phyloP scores from a whole-genome alignment of 1,140 invertebrate genomes.

The Drosophila kanapiae region DNA sequence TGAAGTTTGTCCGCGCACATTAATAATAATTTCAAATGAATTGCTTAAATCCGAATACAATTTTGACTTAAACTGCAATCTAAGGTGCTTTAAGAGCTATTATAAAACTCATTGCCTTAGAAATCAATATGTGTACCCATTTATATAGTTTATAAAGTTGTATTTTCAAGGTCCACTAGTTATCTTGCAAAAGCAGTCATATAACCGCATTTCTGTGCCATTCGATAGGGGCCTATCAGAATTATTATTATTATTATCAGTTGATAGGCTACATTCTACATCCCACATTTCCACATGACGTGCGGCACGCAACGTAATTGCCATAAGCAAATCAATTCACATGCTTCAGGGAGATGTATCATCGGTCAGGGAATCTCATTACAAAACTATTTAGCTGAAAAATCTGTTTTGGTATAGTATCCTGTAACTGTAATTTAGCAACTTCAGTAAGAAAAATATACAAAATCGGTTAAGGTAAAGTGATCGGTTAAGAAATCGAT shows the following conservation, averaged over 20 bases:
- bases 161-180: constrained; percentile 5
- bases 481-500: too few species aligned
- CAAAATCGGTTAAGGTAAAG: too few species aligned
- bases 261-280: constrained; percentile 12
- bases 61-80: background rate
- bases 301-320: constrained; percentile 23
- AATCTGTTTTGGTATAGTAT: too few species aligned
- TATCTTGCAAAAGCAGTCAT: constrained; percentile 4
- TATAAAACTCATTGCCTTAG: background rate
- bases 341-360: background rate
- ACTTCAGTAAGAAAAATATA: too few species aligned
- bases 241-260: constrained; percentile 18
- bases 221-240: constrained; percentile 17
- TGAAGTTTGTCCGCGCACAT: too few species aligned
- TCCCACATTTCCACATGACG: constrained; percentile 25
- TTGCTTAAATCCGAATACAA: background rate
- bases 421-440: too few species aligned
- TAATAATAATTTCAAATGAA: too few species aligned
- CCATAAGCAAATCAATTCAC: background rate
- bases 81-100: background rate
- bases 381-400: constrained; percentile 16
- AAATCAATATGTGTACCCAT: too few species aligned
- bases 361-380: background rate
- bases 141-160: background rate
- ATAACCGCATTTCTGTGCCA: constrained; percentile 16